Evolutionary conservation across 2,797 vertebrate species (phyloP).

Genomic region (Lagorchestes hirsutus): DNA sequence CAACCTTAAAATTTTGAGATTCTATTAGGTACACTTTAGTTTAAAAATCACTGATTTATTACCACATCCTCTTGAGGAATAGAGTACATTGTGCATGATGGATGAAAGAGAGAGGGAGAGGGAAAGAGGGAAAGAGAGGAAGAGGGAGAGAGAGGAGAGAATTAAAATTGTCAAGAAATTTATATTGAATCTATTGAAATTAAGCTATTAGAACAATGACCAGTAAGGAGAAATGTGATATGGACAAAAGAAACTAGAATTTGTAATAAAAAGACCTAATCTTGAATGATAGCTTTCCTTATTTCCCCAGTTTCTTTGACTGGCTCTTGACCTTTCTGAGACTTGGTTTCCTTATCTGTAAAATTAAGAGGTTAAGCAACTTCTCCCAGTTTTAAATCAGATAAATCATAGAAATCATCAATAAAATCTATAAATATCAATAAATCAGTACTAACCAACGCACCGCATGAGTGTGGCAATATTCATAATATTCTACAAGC

Average conservation of each 20-base stretch:
- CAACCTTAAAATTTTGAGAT: background rate
- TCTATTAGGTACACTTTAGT: background rate
- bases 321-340: too few relatives aligned
- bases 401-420: background rate
- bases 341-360: background rate
- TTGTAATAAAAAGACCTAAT: background rate
- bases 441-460: background rate
- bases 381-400: background rate
- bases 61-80: background rate
- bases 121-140: too few relatives aligned
- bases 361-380: background rate
- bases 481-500: too few relatives aligned
- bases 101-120: too few relatives aligned
- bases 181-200: background rate
- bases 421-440: background rate
- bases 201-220: background rate
- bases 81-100: too few relatives aligned
- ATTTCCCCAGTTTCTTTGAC: background rate
- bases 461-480: too few relatives aligned
- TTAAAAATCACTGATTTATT: too few relatives aligned
- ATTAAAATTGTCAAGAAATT: too few relatives aligned
- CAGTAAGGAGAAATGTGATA: background rate
- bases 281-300: too few relatives aligned
- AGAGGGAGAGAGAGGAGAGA: background rate
- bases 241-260: background rate